Evolutionary conservation across 2,113 vertebrate genomes (phyloP), one percentile per base, ranked within the genome.

Genomic region (Laterallus jamaicensis): DNA sequence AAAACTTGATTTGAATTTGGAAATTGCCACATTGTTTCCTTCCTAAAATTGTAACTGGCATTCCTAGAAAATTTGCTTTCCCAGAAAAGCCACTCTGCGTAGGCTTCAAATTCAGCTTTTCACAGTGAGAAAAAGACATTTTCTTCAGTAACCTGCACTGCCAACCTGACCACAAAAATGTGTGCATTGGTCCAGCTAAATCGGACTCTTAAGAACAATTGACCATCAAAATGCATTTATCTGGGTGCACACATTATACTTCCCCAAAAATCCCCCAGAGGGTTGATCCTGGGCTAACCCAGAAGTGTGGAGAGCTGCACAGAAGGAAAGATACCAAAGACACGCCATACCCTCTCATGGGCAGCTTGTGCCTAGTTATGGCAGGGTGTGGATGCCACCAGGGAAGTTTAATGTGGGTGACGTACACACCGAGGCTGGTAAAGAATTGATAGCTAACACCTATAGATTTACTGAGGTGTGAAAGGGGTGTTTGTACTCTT

Each of bases 51-150:
- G 44, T 78, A 84, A 90, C 86, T 95, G 88, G 84, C 90, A 93
- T 96, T 95, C 93, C 91, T 86, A 82, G 88, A 95, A 96, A 93
- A 89, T 69, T 82, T 93, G 60, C 82, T 94, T 96, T 95, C 92
- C 95, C 87, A 95, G 94, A 96, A 93, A 94, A 96, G 77, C 86
- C 77, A 66, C 66, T 79, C n/a, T 89, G 86, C 12, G 70, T 91
- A 67, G 91, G 92, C 78, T 88, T 82, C 31, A 79, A 84, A 92
- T 95, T 82, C 88, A 94, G 84, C 74, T 94, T 91, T 78, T 87
- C 1, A 0, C 77, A 95, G 83, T 79, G 28, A 91, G 78, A 82
- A 93, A 94, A 94, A 89, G 89, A 82, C 47, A 69, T 92, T 93
- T 96, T 79, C 92, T 87, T 90, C 74, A 85, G 55, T 94, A 88